Percentiles rank a stretch among this genome's conserved stretches.
These are phyloP conservation scores for Lagorchestes hirsutus DNA, from an alignment of 2,797 vertebrate species.

Conservation along the genomic window DNA sequence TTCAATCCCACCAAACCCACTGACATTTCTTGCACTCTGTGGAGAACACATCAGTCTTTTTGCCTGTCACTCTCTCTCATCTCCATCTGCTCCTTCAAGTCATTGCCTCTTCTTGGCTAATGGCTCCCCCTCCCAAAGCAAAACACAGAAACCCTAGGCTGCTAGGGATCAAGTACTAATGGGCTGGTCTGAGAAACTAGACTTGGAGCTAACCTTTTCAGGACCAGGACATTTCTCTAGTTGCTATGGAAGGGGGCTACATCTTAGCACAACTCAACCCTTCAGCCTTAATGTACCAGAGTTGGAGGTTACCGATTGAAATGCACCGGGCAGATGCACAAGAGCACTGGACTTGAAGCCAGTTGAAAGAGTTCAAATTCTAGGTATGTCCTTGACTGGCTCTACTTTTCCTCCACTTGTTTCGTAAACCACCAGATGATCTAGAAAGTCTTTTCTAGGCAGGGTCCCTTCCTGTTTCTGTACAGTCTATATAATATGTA, in stretches of 20 bases:
- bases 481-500: neutral
- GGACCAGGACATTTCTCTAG: neutral
- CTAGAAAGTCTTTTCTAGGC: neutral
- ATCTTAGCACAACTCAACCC: neutral
- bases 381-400: neutral
- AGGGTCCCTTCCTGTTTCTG: neutral
- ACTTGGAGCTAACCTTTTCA: neutral
- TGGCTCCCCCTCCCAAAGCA: neutral
- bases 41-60: neutral
- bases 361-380: neutral
- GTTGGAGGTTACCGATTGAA: neutral
- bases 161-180: fast-evolving
- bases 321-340: neutral
- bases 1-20: neutral
- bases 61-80: neutral
- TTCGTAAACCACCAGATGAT: neutral
- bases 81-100: neutral
- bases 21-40: neutral
- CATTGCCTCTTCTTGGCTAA: neutral
- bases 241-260: neutral
- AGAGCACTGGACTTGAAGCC: neutral
- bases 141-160: neutral
- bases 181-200: neutral
- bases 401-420: neutral
- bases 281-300: neutral